phyloP scores from a whole-genome alignment of 2,797 vertebrate species.

The Euphonia xanthogaster region DNA sequence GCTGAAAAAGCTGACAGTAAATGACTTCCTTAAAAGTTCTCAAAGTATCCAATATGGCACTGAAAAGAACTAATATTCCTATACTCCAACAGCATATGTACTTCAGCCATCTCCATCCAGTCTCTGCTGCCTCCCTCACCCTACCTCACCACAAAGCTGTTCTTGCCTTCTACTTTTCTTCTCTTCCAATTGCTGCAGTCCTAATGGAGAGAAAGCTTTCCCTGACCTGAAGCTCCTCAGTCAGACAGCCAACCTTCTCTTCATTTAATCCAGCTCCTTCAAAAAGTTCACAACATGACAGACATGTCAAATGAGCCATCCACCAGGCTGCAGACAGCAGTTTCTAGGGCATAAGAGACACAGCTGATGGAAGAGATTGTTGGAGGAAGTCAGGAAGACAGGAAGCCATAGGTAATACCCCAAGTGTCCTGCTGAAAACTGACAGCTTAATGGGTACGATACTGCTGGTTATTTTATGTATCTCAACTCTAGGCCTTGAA shows the following conservation, averaged over 20 bases:
- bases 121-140: background rate
- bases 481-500: background rate
- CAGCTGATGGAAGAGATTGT: background rate
- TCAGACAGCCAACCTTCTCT: slow-evolving; percentile 6
- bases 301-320: slow-evolving; percentile 26
- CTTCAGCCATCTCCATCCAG: background rate
- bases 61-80: background rate
- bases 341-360: slow-evolving; percentile 6
- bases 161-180: background rate
- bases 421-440: slow-evolving; percentile 6
- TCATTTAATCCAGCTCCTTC: slow-evolving; percentile 20
- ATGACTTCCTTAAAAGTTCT: background rate
- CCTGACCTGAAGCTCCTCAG: background rate
- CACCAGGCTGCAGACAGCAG: background rate
- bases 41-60: background rate
- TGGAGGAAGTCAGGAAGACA: slow-evolving; percentile 10
- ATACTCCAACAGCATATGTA: background rate
- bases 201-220: background rate
- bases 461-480: background rate
- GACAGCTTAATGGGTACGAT: slow-evolving; percentile 36
- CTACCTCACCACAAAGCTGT: background rate
- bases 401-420: slow-evolving; percentile 17
- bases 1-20: slow-evolving; percentile 3
- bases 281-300: background rate
- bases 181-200: slow-evolving; percentile 16